Evolutionary conservation across 1,140 invertebrate genomes (phyloP), one percentile per base, ranked within the genome.

Genomic region (Samia ricini): DNA sequence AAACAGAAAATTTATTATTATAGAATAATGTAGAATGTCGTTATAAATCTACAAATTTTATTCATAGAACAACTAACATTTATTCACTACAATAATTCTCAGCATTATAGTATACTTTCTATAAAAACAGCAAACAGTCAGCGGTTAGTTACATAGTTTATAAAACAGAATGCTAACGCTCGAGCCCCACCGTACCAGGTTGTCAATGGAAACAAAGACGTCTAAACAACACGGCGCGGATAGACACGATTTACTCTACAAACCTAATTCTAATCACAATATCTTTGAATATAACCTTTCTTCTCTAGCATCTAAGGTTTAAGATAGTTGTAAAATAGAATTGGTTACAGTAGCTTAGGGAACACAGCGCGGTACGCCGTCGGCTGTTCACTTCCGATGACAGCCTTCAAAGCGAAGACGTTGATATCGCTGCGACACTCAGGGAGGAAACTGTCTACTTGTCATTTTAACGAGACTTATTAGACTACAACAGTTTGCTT

Each of bases 321-420:
- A 52, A 15, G 22, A 52, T 23, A 6, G 19, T 22, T 52, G 33
- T 42, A 42, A 42, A 42, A 42, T 42, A 42, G 33, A 12, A 42
- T 42, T 42, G 33, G 33, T 42, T 42, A 15, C 33, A 15, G 20
- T 22, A 60, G 66, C 54, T 63, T 26, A 48, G 62, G 52, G 48
- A 64, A 64, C 58, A 22, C 36, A 50, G 55, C 56, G 29, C 59
- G 29, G 69, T 49, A 24, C 52, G 54, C 51, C 59, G 69, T 65
- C 66, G 59, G 61, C 62, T 42, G 62, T 65, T 71, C 51, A 66
- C 66, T 74, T 71, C 72, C 72, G 72, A 48, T 63, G 68, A 66
- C 65, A 62, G 69, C 64, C 61, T 57, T 63, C 66, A 67, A 50
- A 58, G 58, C 60, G 58, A 58, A 67, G 67, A 73, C 61, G 68